These are phyloP conservation scores for Burhinus bistriatus DNA, from an alignment of 2,113 vertebrate species.

Conservation along the genomic window DNA sequence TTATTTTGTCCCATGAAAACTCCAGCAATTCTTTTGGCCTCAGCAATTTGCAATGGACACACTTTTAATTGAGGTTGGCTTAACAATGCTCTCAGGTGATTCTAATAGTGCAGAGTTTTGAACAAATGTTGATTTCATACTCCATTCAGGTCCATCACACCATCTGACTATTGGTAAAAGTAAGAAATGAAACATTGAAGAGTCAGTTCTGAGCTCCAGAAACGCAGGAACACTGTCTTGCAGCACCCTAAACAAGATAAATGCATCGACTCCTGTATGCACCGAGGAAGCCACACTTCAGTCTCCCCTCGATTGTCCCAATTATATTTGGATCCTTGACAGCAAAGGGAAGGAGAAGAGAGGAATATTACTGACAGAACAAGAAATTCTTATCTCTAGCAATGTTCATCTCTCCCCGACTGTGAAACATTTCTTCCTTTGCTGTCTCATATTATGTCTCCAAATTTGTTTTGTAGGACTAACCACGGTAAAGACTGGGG, in stretches of 20 bases:
- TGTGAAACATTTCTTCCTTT: background rate
- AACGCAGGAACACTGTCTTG: background rate
- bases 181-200: background rate
- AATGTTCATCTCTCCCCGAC: background rate
- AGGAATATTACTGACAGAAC: background rate
- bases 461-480: background rate
- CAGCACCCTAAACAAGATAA: background rate
- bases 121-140: background rate
- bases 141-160: background rate
- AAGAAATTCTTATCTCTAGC: background rate
- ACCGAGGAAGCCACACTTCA: background rate
- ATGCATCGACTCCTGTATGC: accelerated
- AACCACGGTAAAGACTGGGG: background rate
- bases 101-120: background rate
- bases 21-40: background rate
- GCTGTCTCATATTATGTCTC: background rate
- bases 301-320: background rate
- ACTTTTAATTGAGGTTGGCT: background rate
- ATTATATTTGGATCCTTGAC: background rate
- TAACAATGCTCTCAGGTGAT: background rate
- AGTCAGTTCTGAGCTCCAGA: background rate
- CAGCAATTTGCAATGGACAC: background rate
- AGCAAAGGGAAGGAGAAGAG: background rate
- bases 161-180: background rate
- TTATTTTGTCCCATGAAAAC: background rate